Base-by-base conservation (phyloP, 1,140 invertebrate genomes). In the Probaryconus sp. region DNA sequence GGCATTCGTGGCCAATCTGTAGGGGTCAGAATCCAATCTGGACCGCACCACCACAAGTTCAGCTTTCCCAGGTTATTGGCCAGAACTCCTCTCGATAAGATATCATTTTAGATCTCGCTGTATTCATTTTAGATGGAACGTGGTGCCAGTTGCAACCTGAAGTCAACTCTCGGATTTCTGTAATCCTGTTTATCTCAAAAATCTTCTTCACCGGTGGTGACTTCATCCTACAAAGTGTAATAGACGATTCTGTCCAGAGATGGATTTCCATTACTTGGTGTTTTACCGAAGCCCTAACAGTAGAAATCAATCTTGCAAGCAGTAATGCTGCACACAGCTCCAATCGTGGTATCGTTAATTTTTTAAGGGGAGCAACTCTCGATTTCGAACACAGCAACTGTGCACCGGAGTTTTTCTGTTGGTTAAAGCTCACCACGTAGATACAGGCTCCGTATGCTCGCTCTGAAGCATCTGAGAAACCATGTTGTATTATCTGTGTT, bases 161-260 rank as follows among this genome's bases (percentile, higher is more conserved):
- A 3, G 38, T 31, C 5, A 47, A 1, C 0, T 47, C 20, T 38
- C 38, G 30, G 9, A 48, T 40, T 38, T 60, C 10, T 2, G 13
- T 11, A 4, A 43, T 30, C 9, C 56, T 42, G n/a, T 43, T 31
- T 5, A 68, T 68, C 9, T 79, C 11, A 5, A 79, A 31, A 1
- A 65, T 60, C 2, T 78, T 79, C 50, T 79, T 72, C 9, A 67
- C 16, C 5, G 58, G 20, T 7, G 31, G 10, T 5, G 45, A 16
- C 2, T 38, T 10, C 0, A 47, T 10, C 5, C 50, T 38, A 16
- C 18, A 14, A 18, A 48, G 17, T 1, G 24, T n/a, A n/a, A 48
- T 61, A 1, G 42, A 48, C 2, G 55, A 60, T 10, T 58, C 53
- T n/a, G 24, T 30, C 40, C 53, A 45, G 0, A 58, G 30, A 2